Conservation (phyloP, 2,888 invertebrate species). For the Sinhomidia bicolor region DNA sequence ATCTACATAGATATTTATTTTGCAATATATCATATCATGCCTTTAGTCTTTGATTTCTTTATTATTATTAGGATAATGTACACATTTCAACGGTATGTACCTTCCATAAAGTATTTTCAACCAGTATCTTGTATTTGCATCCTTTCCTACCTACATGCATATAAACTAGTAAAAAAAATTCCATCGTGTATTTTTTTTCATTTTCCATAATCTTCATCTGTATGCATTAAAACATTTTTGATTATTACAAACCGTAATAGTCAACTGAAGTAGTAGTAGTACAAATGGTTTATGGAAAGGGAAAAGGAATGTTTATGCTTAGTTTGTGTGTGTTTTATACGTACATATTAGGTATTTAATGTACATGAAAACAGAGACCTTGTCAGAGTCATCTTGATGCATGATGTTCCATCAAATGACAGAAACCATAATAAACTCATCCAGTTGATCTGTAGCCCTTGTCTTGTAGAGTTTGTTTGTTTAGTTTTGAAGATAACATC, state of each 20-base stretch:
- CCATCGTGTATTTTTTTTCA: background rate
- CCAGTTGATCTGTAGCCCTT: constrained; percentile 29
- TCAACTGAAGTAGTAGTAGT: background rate
- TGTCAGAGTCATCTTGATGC: constrained; percentile 12
- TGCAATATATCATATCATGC: too few relatives aligned
- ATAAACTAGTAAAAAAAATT: background rate
- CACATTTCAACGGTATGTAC: too few relatives aligned
- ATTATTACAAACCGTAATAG: background rate
- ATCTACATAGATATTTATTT: too few relatives aligned
- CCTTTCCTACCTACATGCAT: too few relatives aligned
- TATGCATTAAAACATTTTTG: background rate
- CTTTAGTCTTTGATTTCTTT: too few relatives aligned
- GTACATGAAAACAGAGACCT: background rate
- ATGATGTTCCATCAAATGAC: background rate
- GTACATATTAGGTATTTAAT: background rate
- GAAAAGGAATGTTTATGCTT: background rate
- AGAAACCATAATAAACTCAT: constrained; percentile 17
- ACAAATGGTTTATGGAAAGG: too few relatives aligned
- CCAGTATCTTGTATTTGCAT: too few relatives aligned
- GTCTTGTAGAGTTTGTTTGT: constrained; percentile 20
- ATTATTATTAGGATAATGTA: too few relatives aligned
- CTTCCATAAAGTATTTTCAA: too few relatives aligned
- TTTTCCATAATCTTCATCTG: background rate
- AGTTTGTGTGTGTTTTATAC: background rate
- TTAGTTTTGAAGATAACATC: constrained; percentile 5